Base-by-base conservation (phyloP, 2,113 vertebrate species). In the Marmota monax region DNA sequence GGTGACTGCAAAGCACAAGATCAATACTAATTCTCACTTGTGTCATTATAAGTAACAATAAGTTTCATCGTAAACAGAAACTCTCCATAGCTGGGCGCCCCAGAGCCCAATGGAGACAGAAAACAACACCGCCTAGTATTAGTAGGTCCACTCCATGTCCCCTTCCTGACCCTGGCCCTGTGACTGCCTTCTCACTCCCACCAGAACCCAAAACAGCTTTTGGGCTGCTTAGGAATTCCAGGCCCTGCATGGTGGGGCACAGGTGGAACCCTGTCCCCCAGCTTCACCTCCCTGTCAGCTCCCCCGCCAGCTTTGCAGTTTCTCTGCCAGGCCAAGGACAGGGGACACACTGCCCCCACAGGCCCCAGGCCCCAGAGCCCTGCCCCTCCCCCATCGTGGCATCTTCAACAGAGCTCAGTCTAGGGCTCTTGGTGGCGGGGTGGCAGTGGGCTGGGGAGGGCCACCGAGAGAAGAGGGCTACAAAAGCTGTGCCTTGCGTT, bases 401-500 rank as follows among this genome's bases (percentile, higher is more conserved):
- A 76, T 95, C 87, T 85, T 97, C 80, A 97, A 96, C 79, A 96
- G 94, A 95, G 56, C 84, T 63, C 70, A 95, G 45, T 92, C 84
- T 96, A 93, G 92, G 92, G 90, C 79, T 92, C 80, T 84, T 97
- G 37, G 90, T 92, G 34, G 86, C 90, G 95, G 84, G 77, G 37
- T 79, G 65, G 65, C 87, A 96, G 51, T 76, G 80, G 72, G 56
- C 12, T 76, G 72, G 53, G 72, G 69, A 56, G 87, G 67, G 4
- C 0, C 82, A 84, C 70, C 69, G 39, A 79, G 58, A 91, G 32
- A 95, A 23, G 76, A 92, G 69, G 45, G 78, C 93, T 96, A 89
- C 92, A 96, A 96, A 97, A 96, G 90, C 94, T 95, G 58, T 70
- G 92, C 56, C 84, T 93, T 94, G 90, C 94, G 95, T 97, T 96